Evolutionary conservation across 2,888 invertebrate species (phyloP).

Genomic region (Drosophila kokeensis): DNA sequence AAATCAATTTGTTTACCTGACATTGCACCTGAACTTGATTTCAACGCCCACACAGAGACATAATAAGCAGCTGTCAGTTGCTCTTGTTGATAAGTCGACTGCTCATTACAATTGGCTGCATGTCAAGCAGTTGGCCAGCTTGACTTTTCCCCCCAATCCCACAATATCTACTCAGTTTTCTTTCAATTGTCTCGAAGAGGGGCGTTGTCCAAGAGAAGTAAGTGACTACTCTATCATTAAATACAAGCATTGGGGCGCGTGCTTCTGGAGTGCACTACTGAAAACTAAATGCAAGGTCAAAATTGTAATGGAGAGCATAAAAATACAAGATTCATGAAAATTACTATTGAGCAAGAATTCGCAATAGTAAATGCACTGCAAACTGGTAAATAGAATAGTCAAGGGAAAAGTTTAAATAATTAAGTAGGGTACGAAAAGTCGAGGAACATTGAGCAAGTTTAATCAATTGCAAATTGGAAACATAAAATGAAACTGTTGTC

Average conservation of each 20-base stretch:
- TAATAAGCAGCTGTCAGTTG: slow-evolving; percentile 39
- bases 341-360: slow-evolving; percentile 33
- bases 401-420: not conserved
- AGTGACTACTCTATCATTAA: slow-evolving; percentile 60
- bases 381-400: slow-evolving; percentile 5
- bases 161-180: slow-evolving; percentile 6
- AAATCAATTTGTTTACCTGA: slow-evolving; percentile 52
- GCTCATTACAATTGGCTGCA: slow-evolving; percentile 36
- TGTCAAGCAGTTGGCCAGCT: slow-evolving; percentile 40
- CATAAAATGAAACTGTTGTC: too few relatives aligned
- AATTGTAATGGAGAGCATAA: slow-evolving; percentile 16
- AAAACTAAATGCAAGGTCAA: slow-evolving; percentile 55
- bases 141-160: slow-evolving; percentile 10
- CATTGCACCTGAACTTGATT: slow-evolving; percentile 57
- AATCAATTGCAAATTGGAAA: not conserved
- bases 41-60: slow-evolving; percentile 3
- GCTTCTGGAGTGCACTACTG: slow-evolving; percentile 31
- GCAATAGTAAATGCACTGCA: slow-evolving; percentile 48
- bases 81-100: slow-evolving; percentile 6
- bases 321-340: slow-evolving; percentile 56
- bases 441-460: not conserved
- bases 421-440: not conserved
- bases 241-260: slow-evolving; percentile 48
- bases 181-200: slow-evolving; percentile 4
- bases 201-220: slow-evolving; percentile 23